Conservation (phyloP, 2,797 vertebrate genomes). For the Mormyrops attenuatus region DNA sequence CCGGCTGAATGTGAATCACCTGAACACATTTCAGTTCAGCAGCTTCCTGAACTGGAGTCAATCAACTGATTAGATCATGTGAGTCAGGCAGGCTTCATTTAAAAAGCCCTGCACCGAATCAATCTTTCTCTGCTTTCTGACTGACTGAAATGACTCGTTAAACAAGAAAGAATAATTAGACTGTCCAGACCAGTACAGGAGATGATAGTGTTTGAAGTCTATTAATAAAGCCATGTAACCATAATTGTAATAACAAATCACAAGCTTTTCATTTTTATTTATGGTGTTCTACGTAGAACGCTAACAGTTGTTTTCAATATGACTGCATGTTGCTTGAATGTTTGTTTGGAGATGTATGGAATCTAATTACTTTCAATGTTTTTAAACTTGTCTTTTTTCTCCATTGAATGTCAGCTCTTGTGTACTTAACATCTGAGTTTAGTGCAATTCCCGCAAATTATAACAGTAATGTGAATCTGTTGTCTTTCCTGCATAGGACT, state of each 20-base stretch:
- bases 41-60: constrained; percentile 2
- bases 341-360: background rate
- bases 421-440: background rate
- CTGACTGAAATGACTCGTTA: background rate
- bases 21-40: background rate
- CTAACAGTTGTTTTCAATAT: background rate
- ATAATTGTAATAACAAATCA: background rate
- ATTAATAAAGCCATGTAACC: background rate
- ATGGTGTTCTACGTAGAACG: background rate
- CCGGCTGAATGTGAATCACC: background rate
- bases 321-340: background rate
- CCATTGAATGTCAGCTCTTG: background rate
- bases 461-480: background rate
- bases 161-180: constrained; percentile 1
- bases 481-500: background rate
- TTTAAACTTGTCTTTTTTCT: background rate
- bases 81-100: background rate
- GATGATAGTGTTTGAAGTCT: background rate
- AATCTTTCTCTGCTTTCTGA: background rate
- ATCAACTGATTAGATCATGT: constrained; percentile 9
- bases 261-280: background rate
- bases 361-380: background rate
- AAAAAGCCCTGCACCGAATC: background rate
- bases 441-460: background rate
- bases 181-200: background rate